phyloP scores from a whole-genome alignment of 1,140 invertebrate species.

The Dinothrombium tinctorium region DNA sequence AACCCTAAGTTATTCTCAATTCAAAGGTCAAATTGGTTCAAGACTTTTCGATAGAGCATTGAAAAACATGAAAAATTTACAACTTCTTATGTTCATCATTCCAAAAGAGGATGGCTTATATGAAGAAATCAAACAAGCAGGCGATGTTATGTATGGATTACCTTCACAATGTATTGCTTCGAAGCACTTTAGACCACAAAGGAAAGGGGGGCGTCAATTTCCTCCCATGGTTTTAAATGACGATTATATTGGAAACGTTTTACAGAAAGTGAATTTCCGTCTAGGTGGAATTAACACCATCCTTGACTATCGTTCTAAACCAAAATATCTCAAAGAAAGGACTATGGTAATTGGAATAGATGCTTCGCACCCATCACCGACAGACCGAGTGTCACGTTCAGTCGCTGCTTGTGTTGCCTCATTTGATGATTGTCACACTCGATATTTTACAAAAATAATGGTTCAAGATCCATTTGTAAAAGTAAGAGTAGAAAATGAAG shows the following conservation, averaged over 20 bases:
- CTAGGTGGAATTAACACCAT: conserved; percentile 43
- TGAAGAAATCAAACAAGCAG: conserved; percentile 38
- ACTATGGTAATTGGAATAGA: conserved; percentile 4
- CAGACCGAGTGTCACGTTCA: not conserved
- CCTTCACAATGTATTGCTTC: conserved; percentile 55
- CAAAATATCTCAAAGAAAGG: conserved; percentile 16
- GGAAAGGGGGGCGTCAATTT: not conserved
- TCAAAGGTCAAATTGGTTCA: too few relatives aligned
- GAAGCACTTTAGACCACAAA: conserved; percentile 6
- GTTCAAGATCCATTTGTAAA: too few relatives aligned
- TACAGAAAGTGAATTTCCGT: conserved; percentile 61
- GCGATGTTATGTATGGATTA: conserved; percentile 44
- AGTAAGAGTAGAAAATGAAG: too few relatives aligned
- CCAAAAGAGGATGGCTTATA: conserved; percentile 12
- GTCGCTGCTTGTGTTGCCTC: not conserved
- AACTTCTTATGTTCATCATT: too few relatives aligned
- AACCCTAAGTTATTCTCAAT: too few relatives aligned
- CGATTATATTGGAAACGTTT: conserved; percentile 34
- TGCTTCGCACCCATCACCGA: not conserved
- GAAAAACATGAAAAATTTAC: too few relatives aligned
- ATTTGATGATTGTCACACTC: not conserved
- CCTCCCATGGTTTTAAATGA: not conserved
- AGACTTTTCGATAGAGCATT: too few relatives aligned
- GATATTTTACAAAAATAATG: not conserved
- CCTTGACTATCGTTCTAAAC: conserved; percentile 19